These are phyloP conservation scores for Symphodus melops DNA, from an alignment of 2,113 vertebrate genomes.

Conservation along the genomic window DNA sequence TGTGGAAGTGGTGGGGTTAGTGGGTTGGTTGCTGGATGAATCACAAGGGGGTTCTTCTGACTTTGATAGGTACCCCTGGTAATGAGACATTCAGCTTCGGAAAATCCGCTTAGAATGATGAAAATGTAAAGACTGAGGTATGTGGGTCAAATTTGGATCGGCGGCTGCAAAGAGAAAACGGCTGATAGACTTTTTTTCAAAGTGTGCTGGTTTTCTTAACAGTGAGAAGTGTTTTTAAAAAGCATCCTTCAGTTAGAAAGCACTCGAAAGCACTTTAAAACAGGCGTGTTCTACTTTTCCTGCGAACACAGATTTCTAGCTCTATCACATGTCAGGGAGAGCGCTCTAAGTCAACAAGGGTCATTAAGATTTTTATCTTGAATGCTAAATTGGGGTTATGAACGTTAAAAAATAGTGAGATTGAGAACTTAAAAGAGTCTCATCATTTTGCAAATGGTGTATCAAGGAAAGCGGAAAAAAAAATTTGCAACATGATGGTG, in stretches of 20 bases:
- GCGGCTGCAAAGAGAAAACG: conserved; percentile 10
- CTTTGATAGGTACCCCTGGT: conserved; percentile 15
- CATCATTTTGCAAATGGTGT: too few species aligned
- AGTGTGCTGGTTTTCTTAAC: background rate
- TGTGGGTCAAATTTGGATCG: conserved; percentile 28
- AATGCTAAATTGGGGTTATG: background rate
- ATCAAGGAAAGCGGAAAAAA: too few species aligned
- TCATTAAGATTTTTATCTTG: background rate
- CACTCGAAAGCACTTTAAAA: background rate
- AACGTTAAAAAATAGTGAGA: too few species aligned
- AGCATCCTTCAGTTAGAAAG: background rate
- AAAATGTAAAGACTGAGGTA: conserved; percentile 26
- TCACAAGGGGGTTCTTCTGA: conserved; percentile 36
- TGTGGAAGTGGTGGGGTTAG: conserved; percentile 47
- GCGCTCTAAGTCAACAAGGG: background rate
- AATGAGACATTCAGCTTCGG: conserved; percentile 33
- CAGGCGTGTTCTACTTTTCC: background rate
- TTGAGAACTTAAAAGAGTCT: too few species aligned
- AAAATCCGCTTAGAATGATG: conserved; percentile 49
- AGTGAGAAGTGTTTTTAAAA: background rate
- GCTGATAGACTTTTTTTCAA: conserved; percentile 6
- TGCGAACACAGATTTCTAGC: background rate
- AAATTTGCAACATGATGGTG: too few species aligned
- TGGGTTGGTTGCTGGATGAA: conserved; percentile 42
- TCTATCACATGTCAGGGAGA: background rate